phyloP scores from a whole-genome alignment of 2,888 invertebrate genomes.

The Thecophora atra region DNA sequence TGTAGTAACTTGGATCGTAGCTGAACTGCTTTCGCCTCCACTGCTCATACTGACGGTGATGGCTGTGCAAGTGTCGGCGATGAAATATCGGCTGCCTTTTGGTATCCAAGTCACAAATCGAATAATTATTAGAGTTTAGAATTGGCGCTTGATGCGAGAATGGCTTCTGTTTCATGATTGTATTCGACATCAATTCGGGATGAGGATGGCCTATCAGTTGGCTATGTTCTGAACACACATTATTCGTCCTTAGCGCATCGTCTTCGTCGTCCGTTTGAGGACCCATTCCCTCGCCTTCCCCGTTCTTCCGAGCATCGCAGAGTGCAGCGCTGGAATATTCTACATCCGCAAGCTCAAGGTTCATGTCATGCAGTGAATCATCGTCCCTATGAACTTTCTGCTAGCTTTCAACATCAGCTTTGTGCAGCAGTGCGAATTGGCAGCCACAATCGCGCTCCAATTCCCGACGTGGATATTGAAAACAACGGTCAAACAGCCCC shows the following conservation, averaged over 20 bases:
- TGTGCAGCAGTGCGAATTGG: slow-evolving; percentile 89
- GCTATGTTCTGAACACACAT: background rate
- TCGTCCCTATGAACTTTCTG: slow-evolving; percentile 62
- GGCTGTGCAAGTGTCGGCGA: slow-evolving; percentile 62
- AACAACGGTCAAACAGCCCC: slow-evolving; percentile 89
- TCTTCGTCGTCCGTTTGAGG: slow-evolving; percentile 5
- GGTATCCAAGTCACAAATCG: slow-evolving; percentile 49
- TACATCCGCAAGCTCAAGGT: slow-evolving; percentile 55
- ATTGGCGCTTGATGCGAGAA: slow-evolving; percentile 60
- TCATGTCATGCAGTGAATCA: slow-evolving; percentile 55
- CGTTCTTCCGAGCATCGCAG: background rate
- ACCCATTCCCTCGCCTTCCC: background rate
- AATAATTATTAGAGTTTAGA: slow-evolving; percentile 57
- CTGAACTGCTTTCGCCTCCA: slow-evolving; percentile 65
- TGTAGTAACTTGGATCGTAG: slow-evolving; percentile 64
- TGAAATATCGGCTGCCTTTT: slow-evolving; percentile 62
- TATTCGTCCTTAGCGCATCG: slow-evolving; percentile 24
- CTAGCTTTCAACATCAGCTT: slow-evolving; percentile 78
- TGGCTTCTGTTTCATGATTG: slow-evolving; percentile 50
- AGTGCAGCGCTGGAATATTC: slow-evolving; percentile 47
- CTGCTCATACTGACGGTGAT: slow-evolving; percentile 65
- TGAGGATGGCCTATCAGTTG: background rate
- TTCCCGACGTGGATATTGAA: slow-evolving; percentile 81
- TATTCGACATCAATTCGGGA: slow-evolving; percentile 20
- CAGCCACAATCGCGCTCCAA: slow-evolving; percentile 85